Base-by-base conservation (phyloP, 2,113 vertebrate genomes). In the Atractosteus spatula region DNA sequence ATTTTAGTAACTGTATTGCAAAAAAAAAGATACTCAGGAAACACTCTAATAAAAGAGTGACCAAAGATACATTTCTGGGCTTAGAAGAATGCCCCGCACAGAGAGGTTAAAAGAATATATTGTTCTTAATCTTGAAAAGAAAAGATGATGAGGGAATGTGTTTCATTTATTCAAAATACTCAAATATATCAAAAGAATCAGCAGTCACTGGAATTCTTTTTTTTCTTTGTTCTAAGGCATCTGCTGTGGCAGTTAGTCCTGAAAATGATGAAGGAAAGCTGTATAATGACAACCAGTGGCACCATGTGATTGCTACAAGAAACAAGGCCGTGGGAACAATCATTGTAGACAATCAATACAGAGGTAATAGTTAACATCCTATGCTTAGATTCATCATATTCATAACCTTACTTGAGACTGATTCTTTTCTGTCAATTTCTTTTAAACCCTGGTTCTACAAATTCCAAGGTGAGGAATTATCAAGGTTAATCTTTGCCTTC, bases 251-350 rank as follows among this genome's bases (percentile, higher is more conserved):
- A 83, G 88, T 97, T 74, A 92, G 91, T 70, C 89, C 93, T 59
- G 71, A 86, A 69, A 90, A 92, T 78, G 95, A 97, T 71, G 87
- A 83, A 78, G 90, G 84, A 42, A 93, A 82, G 83, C 78, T 70
- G 45, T 96, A 96, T 71, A 94, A 84, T 42, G 95, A 97, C 79
- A 93, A 93, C 66, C 90, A 87, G 68, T 97, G 96, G 95, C 95
- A 97, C 79, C 89, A 91, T 75, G 77, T 98, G 80, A 85, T 85
- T 76, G 93, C 92, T 79, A 88, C 86, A 55, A 93, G 96, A 84
- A 86, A 85, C 78, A 90, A 93, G 81, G 90, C 90, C 73, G 83
- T 89, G 69, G 95, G 94, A 89, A 92, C 91, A 56, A 95, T 98
- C 85, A 90, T 89, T 78, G 88, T 97, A 14, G 92, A 96, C 81